Evolutionary conservation across 2,888 invertebrate genomes (phyloP).

Genomic region (Ephialtes manifestator): DNA sequence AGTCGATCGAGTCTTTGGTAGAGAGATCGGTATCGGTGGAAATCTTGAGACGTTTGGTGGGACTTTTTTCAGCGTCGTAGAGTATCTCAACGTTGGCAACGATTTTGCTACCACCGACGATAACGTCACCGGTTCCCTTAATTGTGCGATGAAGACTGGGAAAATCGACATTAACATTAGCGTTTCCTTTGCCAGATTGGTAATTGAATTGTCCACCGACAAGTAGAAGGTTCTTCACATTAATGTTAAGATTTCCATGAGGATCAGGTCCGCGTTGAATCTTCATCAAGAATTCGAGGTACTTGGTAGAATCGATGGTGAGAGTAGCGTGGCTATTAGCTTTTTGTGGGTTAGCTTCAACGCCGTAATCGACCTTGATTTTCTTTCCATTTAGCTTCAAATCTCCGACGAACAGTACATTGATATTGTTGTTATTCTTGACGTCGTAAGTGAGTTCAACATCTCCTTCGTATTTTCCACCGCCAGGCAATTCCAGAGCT

Average conservation of each 20-base stretch:
- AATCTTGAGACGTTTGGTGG: constrained; percentile 89
- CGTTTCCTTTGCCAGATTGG: constrained; percentile 90
- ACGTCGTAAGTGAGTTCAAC: constrained; percentile 88
- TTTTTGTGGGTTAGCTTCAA: constrained; percentile 85
- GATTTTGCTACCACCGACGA: constrained; percentile 88
- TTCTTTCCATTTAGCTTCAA: constrained; percentile 88
- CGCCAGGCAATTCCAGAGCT: constrained; percentile 88
- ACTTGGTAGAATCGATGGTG: constrained; percentile 86
- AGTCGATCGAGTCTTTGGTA: constrained; percentile 87
- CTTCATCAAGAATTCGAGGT: constrained; percentile 88
- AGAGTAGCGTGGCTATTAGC: constrained; percentile 88
- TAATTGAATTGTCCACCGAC: constrained; percentile 90
- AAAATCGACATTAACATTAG: constrained; percentile 87
- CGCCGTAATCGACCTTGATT: constrained; percentile 86
- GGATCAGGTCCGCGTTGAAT: constrained; percentile 85
- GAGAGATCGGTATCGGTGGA: constrained; percentile 89
- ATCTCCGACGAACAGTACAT: constrained; percentile 86
- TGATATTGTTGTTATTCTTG: constrained; percentile 87
- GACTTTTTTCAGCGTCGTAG: constrained; percentile 91
- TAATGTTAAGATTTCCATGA: constrained; percentile 87
- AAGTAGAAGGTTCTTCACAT: constrained; percentile 88
- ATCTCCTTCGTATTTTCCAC: constrained; percentile 89
- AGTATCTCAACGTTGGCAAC: constrained; percentile 89
- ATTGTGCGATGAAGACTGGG: constrained; percentile 86
- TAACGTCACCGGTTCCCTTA: constrained; percentile 87